These are phyloP conservation scores for Eulemur albifrons DNA, from an alignment of 2,797 vertebrate species.

Conservation along the genomic window DNA sequence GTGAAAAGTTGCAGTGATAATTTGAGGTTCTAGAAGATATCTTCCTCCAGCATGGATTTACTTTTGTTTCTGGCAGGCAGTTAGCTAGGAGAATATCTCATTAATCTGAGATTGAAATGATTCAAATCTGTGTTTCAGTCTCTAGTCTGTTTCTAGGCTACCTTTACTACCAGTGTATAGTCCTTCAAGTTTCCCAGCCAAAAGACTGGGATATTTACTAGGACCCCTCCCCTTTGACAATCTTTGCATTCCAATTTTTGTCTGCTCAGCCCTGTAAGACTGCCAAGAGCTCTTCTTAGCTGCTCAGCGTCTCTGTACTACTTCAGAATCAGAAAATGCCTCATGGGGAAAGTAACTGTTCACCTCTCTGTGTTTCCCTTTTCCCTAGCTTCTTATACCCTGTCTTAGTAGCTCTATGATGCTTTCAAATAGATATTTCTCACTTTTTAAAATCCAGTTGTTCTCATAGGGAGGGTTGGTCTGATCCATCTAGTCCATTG, in stretches of 20 bases:
- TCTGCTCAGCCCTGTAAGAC: background rate
- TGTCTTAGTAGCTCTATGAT: background rate
- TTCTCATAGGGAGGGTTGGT: background rate
- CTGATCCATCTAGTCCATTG: background rate
- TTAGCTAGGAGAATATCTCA: background rate
- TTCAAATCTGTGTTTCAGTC: background rate
- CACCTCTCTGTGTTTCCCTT: background rate
- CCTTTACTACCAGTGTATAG: background rate
- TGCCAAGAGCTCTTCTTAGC: background rate
- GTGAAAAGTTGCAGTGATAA: constrained; percentile 1
- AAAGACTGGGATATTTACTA: background rate
- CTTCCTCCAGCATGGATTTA: background rate
- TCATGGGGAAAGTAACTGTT: background rate
- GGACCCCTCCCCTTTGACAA: background rate
- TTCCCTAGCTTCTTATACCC: background rate
- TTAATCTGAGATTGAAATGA: background rate
- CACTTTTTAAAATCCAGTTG: background rate
- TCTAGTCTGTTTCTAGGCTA: background rate
- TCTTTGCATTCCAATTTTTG: background rate
- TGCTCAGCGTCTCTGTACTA: background rate
- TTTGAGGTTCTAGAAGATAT: background rate
- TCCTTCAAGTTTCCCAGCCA: background rate
- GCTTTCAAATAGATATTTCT: background rate
- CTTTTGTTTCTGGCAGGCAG: constrained; percentile 15
- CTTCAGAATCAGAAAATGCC: background rate